phyloP scores from a whole-genome alignment of 2,888 invertebrate genomes.

The Zeuzera pyrina region DNA sequence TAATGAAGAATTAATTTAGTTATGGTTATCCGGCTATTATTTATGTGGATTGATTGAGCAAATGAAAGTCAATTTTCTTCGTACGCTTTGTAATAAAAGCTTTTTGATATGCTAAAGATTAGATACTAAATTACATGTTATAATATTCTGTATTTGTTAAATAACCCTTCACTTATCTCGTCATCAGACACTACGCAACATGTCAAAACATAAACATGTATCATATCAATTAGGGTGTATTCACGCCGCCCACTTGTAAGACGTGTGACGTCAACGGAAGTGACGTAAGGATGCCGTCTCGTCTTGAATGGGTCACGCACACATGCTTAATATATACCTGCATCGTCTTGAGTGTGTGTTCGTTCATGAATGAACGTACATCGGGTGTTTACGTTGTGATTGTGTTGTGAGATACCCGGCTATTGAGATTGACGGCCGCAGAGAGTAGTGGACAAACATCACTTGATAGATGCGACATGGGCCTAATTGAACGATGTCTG shows the following conservation, averaged over 20 bases:
- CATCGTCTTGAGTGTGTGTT: slow-evolving; percentile 27
- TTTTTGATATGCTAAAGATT: too few species aligned
- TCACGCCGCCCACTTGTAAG: slow-evolving; percentile 60
- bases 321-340: slow-evolving; percentile 22
- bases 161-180: slow-evolving; percentile 48
- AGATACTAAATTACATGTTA: slow-evolving; percentile 40
- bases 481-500: slow-evolving; percentile 53
- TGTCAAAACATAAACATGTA: slow-evolving; percentile 50
- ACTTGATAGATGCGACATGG: slow-evolving; percentile 31
- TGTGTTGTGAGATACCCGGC: slow-evolving; percentile 30
- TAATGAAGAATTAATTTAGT: too few species aligned
- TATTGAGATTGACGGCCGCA: slow-evolving; percentile 53
- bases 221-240: slow-evolving; percentile 37
- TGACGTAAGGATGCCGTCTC: slow-evolving; percentile 51
- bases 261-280: slow-evolving; percentile 56
- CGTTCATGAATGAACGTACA: slow-evolving; percentile 58
- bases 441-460: slow-evolving; percentile 39
- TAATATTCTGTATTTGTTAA: slow-evolving; percentile 15
- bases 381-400: slow-evolving; percentile 36
- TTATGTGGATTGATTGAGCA: too few species aligned
- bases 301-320: slow-evolving; percentile 61
- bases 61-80: slow-evolving; percentile 14
- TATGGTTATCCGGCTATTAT: too few species aligned
- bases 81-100: too few species aligned
- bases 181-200: slow-evolving; percentile 28